Percentiles rank a stretch among this genome's conserved stretches.
Evolutionary conservation across 1,140 invertebrate genomes (phyloP).

Genomic region (Planococcus citri): DNA sequence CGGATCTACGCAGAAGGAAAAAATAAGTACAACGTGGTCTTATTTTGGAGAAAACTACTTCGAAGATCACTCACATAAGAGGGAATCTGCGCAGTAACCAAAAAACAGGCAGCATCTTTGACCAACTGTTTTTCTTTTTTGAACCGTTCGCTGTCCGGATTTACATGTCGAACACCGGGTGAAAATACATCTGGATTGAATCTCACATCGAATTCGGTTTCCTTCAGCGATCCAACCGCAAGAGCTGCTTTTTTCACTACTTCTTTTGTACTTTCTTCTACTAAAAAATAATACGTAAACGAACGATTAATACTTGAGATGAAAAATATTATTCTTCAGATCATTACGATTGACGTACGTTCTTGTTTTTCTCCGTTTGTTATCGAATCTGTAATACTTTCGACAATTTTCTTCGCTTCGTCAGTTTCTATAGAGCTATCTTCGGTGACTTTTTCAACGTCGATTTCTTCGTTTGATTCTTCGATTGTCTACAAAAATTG

Average conservation of each 20-base stretch:
- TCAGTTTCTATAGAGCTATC: slow-evolving; percentile 52
- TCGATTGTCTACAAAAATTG: slow-evolving; percentile 19
- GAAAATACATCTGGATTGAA: slow-evolving; percentile 99
- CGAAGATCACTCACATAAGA: slow-evolving; percentile 62
- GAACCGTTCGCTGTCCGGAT: slow-evolving; percentile 49
- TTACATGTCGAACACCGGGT: slow-evolving; percentile 74
- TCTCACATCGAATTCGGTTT: slow-evolving; percentile 87
- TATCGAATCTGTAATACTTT: slow-evolving; percentile 70
- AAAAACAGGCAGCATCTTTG: slow-evolving; percentile 88
- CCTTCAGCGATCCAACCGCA: slow-evolving; percentile 83
- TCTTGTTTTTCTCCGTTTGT: slow-evolving; percentile 54
- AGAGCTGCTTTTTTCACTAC: slow-evolving; percentile 78
- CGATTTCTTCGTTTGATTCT: slow-evolving; percentile 29
- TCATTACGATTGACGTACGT: too few relatives aligned
- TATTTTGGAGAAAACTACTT: not conserved
- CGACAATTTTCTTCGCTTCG: slow-evolving; percentile 83
- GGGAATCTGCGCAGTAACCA: slow-evolving; percentile 86
- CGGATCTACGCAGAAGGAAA: slow-evolving; percentile 48
- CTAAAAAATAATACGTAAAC: slow-evolving; percentile 33
- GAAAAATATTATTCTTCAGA: too few relatives aligned
- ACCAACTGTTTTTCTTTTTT: slow-evolving; percentile 77
- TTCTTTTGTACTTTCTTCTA: slow-evolving; percentile 74
- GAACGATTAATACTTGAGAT: too few relatives aligned
- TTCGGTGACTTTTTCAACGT: slow-evolving; percentile 29
- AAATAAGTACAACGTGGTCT: too few relatives aligned